Base-by-base conservation (phyloP, 2,797 vertebrate species). In the Micropoecilia bifurca region DNA sequence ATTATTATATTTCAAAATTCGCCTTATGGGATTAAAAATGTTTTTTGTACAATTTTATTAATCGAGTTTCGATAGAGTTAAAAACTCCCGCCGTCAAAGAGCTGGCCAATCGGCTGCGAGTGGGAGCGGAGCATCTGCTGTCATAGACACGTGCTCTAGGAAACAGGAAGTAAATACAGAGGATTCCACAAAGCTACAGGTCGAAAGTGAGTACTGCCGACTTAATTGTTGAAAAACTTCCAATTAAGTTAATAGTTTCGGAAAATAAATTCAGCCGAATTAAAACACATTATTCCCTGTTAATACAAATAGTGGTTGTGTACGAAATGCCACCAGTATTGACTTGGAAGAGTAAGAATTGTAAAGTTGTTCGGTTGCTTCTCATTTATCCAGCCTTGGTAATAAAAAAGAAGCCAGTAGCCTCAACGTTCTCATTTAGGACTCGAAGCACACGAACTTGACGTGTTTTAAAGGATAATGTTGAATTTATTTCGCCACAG, bases 101-200 rank as follows among this genome's bases (percentile, higher is more conserved):
- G 1, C 28, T 66, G 57, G 36, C 93, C 92, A 95, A 95, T 94
- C 59, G 74, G 2, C 73, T 80, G 41, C 59, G 6, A 69, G 74
- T 16, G 55, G 77, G 43, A 94, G 94, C 89, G 94, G 92, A 85
- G 33, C 73, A 86, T 87, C 0, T 0, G 0, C 6, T 30, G 84
- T 92, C 89, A 88, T 39, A 88, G 92, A 94, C 89, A 96, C 95
- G 94, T 94, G 94, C 88, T 89, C 92, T 89, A 79, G 88, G 92
- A 96, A 95, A 91, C 57, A 94, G 95, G 96, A 96, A 96, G 95
- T 95, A 94, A 94, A 94, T 89, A 89, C 71, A 77, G 50, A 86
- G 73, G 74, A 88, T 69, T 75, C 41, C 39, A 48, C 28, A 85
- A 22, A 85, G 88, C 82, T 59, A 12, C 76, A 80, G 77, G 83